Base-by-base conservation (phyloP, 2,113 vertebrate genomes). In the Talpa occidentalis region DNA sequence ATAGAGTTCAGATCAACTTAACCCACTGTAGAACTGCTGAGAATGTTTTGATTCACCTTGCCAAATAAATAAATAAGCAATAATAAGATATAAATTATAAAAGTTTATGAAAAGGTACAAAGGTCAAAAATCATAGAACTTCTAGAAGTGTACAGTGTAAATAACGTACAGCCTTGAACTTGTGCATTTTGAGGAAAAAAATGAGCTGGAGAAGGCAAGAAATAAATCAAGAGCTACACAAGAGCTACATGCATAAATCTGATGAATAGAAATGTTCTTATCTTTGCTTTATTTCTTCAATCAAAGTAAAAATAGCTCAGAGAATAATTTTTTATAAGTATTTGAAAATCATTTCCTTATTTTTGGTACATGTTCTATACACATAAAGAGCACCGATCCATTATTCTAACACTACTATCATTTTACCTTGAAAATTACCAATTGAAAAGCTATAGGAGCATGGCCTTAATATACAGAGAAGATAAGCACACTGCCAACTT, bases 41-140 rank as follows among this genome's bases (percentile, higher is more conserved):
- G 49, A 52, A 52, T 52, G 49, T 52, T 49, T 52, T 52, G 16
- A 17, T 52, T 52, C 49, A 52, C 5, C 49, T 17, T 17, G 3
- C 14, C 14, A 52, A 52, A 52, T 6, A 44, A 44, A 44, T 44
- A 10, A 44, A n/a, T n/a, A n/a, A n/a, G n/a, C n/a, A 44, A 44
- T 44, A 44, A 44, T 10, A 52, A 52, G 16, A 52, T 52, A 17
- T 52, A 95, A 96, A 86, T 79, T 32, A 52, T 16, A 79, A 30
- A 88, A 78, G 54, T 28, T 28, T 42, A 86, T n/a, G 54, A 82
- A 64, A 94, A 88, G 35, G 69, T 37, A 32, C 8, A 91, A 91
- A 86, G 5, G 5, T 8, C 9, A 66, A 83, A 82, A 73, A 49
- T 24, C 17, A 22, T 69, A 80, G 21, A 79, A 64, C 8, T 67